Evolutionary conservation across 1,140 invertebrate species (phyloP), one percentile per base, ranked within the genome.

Genomic region (Drepana arcuata): DNA sequence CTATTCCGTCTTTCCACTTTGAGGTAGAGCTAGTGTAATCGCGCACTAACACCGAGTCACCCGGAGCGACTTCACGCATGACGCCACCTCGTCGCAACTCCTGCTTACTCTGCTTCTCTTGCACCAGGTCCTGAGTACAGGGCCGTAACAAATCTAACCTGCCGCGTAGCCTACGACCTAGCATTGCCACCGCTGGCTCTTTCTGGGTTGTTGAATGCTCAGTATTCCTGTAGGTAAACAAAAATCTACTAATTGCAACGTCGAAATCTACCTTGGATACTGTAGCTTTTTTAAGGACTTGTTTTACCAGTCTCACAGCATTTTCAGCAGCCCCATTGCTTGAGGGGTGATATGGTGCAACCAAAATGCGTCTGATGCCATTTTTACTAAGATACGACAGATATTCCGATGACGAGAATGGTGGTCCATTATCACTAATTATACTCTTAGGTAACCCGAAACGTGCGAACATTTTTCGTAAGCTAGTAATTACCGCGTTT

Each of bases 371-470:
- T 9, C 9, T 21, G 4, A 21, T 9, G 4, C 18, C 18, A 9
- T 21, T 21, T 5, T 9, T 21, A 5, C 9, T 9, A 5, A 21
- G 9, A 9, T 21, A 21, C 4, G 18, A 21, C 4, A 21, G 18
- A 26, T 26, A 36, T n/a, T 36, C 47, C 13, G 48, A 18, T 18
- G 58, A 64, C 11, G 54, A 66, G 31, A 75, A 73, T 6, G 55
- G 49, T 2, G 66, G 53, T 12, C 63, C 72, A 47, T 75, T 71
- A 31, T 79, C 69, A 26, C 49, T 58, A 4, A 77, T 60, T 2
- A 77, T 30, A 0, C 51, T 37, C 38, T 63, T 40, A 14, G 68
- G 68, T 10, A 68, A 44, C 0, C 59, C 70, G 25, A 58, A 54
- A 1, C 40, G 31, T 2, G 51, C 34, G 40, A 70, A 72, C 10